Evolutionary conservation across 2,888 invertebrate species (phyloP), one percentile per base, ranked within the genome.

Genomic region (Drosophila lutescens): DNA sequence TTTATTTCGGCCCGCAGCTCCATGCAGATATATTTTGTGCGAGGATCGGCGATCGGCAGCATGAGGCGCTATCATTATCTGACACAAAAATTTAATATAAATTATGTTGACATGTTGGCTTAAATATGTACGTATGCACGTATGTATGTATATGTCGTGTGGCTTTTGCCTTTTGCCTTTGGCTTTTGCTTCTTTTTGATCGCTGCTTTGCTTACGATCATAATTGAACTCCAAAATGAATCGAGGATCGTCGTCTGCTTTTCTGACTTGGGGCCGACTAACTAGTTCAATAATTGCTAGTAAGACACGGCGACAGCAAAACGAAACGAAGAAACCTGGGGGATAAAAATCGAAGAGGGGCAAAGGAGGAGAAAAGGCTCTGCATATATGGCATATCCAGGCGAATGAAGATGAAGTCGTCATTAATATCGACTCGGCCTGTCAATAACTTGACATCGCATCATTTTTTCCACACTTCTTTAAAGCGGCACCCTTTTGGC

Each of bases 31-130:
- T 44, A 15, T 46, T 46, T 32, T 46, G 40, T 34, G 23, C 44
- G 44, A 23, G 20, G 43, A 43, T 76, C 75, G 70, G 46, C 46
- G 46, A 57, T 43, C 66, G 50, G 61, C 73, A 69, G 79, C 74
- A 78, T 75, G 79, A 82, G 86, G 81, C 89, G 88, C 90, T 89
- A 89, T 89, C 90, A 86, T 86, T 88, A 83, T 88, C 89, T 79
- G 90, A 88, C 86, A 80, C 86, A 88, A 80, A 90, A 87, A 88
- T 88, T 88, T 89, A 88, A 90, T 89, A 89, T 90, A 89, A 89
- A 90, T 89, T 89, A 90, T 89, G 90, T 90, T 89, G 90, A 90
- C 89, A 90, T 90, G 83, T 87, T 87, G 90, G 86, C 82, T 88
- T 86, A 88, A 89, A 87, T 84, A 85, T 81, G 80, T 61, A 70